Percentiles rank a stretch among this genome's conserved stretches.
phyloP scores from a whole-genome alignment of 2,797 vertebrate genomes.

The Bucorvus abyssinicus region DNA sequence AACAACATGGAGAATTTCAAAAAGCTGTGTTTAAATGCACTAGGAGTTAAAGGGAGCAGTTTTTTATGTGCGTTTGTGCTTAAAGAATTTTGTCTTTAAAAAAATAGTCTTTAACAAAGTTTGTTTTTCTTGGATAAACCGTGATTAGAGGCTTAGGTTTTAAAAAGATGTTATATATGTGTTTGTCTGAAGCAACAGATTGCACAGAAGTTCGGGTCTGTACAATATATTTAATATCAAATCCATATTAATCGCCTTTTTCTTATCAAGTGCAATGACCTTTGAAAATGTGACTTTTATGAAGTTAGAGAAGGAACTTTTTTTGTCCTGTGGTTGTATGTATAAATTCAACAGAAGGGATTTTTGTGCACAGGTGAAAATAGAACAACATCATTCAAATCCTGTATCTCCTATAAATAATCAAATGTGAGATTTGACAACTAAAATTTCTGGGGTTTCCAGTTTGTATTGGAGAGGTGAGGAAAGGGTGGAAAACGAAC shows the following conservation, averaged over 20 bases:
- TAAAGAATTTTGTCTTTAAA: constrained; percentile 24
- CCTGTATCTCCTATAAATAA: background rate
- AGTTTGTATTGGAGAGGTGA: background rate
- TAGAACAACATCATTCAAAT: background rate
- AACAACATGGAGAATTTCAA: background rate
- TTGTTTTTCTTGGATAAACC: background rate
- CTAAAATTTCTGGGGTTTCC: constrained; percentile 1
- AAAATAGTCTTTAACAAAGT: background rate
- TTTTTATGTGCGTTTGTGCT: background rate
- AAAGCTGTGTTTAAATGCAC: constrained; percentile 6
- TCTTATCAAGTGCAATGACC: constrained; percentile 68
- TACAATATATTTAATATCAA: constrained; percentile 41
- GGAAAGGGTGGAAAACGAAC: background rate
- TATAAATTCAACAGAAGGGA: background rate
- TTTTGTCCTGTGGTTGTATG: background rate
- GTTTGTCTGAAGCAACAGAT: constrained; percentile 28
- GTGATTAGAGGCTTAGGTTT: constrained; percentile 21
- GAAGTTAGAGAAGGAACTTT: constrained; percentile 15
- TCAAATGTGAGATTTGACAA: background rate
- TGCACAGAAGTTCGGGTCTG: constrained; percentile 50
- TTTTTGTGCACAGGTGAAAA: constrained; percentile 15
- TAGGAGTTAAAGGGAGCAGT: constrained; percentile 49
- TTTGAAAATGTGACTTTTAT: constrained; percentile 61
- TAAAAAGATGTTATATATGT: background rate
- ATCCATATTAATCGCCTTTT: constrained; percentile 54